These are phyloP conservation scores for Philopotamus ludificatus DNA, from an alignment of 1,140 invertebrate species.

Conservation along the genomic window DNA sequence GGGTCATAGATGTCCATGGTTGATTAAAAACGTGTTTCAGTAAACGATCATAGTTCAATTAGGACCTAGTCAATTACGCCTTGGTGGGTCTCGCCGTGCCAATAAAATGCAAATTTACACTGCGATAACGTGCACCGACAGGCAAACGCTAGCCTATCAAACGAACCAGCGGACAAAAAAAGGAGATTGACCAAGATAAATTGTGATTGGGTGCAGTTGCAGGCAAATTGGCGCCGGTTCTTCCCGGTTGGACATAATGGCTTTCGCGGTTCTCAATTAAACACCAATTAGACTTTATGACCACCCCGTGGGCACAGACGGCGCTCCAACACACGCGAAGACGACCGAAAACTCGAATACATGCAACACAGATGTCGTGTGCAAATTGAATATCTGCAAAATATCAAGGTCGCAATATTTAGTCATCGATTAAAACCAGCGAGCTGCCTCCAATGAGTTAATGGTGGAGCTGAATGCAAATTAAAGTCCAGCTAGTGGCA, in stretches of 20 bases:
- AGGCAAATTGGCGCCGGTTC: conserved; percentile 33
- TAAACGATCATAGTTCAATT: not conserved
- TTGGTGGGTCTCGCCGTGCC: not conserved
- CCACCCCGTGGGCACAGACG: not conserved
- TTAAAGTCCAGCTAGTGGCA: not conserved
- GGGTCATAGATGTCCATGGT: not conserved
- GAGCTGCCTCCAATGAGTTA: too few species aligned
- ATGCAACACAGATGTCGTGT: not conserved
- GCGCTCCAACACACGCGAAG: not conserved
- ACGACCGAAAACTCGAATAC: not conserved
- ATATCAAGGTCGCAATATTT: too few species aligned
- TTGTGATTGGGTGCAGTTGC: conserved; percentile 17
- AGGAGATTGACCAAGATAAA: conserved; percentile 22
- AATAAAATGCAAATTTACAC: conserved; percentile 36
- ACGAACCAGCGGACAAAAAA: conserved; percentile 14
- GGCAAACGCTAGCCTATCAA: conserved; percentile 16
- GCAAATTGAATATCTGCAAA: not conserved
- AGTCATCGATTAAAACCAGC: too few species aligned
- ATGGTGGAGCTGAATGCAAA: conserved; percentile 8
- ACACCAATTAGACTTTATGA: conserved; percentile 12
- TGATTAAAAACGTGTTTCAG: too few species aligned
- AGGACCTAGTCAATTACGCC: not conserved
- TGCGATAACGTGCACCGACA: conserved; percentile 14
- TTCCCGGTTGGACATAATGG: conserved; percentile 35
- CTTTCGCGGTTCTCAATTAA: conserved; percentile 26